These are phyloP conservation scores for Ennomos quercinarius DNA, from an alignment of 2,888 invertebrate species.

Conservation along the genomic window DNA sequence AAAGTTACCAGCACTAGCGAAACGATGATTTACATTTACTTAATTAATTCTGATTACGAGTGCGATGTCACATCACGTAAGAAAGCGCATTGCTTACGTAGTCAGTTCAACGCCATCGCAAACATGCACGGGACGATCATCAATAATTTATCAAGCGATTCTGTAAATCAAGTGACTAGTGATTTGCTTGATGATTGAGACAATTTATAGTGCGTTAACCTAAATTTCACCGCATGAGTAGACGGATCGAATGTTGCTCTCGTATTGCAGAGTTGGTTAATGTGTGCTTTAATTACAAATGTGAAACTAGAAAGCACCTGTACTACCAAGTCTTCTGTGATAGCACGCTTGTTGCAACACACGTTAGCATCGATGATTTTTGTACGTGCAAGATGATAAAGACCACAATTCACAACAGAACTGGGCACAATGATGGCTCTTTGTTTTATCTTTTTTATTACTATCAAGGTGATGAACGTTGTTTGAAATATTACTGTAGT, in stretches of 20 bases:
- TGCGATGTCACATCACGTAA: conserved; percentile 56
- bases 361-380: conserved; percentile 11
- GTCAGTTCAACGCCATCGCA: conserved; percentile 38
- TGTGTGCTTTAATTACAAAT: conserved; percentile 30
- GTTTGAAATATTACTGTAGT: neutral
- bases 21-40: conserved; percentile 14
- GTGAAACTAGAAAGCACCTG: conserved; percentile 28
- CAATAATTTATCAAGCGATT: conserved; percentile 43
- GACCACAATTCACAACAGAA: no score
- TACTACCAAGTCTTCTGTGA: no score
- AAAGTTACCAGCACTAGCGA: conserved; percentile 13
- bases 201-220: conserved; percentile 44
- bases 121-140: conserved; percentile 46
- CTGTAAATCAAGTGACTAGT: conserved; percentile 41
- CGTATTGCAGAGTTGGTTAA: conserved; percentile 27
- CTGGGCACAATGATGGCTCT: conserved; percentile 10
- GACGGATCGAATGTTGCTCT: conserved; percentile 33
- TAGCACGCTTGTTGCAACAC: conserved; percentile 7
- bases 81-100: conserved; percentile 63
- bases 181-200: conserved; percentile 20
- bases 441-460: neutral
- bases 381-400: conserved; percentile 25
- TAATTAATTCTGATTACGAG: conserved; percentile 18
- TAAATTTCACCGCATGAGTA: conserved; percentile 39
- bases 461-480: neutral